phyloP scores from a whole-genome alignment of 2,797 vertebrate genomes.

The Sebastolobus altivelis region DNA sequence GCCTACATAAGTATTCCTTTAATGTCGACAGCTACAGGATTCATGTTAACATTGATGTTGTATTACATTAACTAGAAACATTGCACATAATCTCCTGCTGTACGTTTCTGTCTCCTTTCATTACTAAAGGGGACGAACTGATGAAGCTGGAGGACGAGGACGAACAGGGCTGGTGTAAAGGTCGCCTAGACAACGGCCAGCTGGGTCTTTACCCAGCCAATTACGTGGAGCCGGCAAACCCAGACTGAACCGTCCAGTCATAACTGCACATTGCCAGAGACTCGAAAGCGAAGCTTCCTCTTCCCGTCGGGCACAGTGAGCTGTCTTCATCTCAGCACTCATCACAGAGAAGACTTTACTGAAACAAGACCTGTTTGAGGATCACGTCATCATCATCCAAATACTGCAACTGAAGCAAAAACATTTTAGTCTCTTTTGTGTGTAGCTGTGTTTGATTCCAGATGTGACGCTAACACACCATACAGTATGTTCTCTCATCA shows the following conservation, averaged over 20 bases:
- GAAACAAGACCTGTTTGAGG: conserved; percentile 43
- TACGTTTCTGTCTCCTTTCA: conserved; percentile 26
- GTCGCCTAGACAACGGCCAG: conserved; percentile 93
- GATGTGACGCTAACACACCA: conserved; percentile 69
- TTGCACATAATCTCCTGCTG: conserved; percentile 13
- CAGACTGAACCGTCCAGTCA: conserved; percentile 89
- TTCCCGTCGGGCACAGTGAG: conserved; percentile 65
- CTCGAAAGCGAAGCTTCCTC: conserved; percentile 70
- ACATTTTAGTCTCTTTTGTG: conserved; percentile 50
- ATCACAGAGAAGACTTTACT: conserved; percentile 43
- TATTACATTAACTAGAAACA: neutral
- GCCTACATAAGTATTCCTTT: neutral
- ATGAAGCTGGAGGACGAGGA: conserved; percentile 98
- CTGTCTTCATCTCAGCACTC: conserved; percentile 63
- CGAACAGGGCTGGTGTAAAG: conserved; percentile 98
- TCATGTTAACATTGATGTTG: neutral
- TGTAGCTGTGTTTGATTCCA: conserved; percentile 72
- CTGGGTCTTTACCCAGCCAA: conserved; percentile 97
- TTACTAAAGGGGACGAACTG: conserved; percentile 91
- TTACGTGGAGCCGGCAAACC: conserved; percentile 90
- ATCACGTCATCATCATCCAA: conserved; percentile 41
- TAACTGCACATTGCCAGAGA: conserved; percentile 83
- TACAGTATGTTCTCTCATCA: conserved; percentile 65
- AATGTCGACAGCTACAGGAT: neutral
- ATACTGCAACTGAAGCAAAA: conserved; percentile 55